Conservation (phyloP, 1,140 invertebrate genomes). For the Drosophila tsacasi region DNA sequence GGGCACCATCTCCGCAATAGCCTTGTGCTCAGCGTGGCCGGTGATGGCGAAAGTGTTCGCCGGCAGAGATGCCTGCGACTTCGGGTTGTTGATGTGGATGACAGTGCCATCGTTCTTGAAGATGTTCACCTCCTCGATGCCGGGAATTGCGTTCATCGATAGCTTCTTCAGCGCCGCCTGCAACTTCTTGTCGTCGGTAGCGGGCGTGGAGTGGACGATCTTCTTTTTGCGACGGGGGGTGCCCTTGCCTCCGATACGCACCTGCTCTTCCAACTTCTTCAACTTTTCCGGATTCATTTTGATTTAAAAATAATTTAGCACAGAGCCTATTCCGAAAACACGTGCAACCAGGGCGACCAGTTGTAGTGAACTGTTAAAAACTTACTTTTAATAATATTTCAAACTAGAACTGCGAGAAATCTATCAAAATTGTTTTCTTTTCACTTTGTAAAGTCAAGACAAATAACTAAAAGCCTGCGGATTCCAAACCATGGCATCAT, state of each 20-base stretch:
- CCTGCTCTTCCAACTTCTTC: constrained; percentile 92
- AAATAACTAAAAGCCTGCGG: neutral
- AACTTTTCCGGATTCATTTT: constrained; percentile 95
- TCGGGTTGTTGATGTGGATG: constrained; percentile 99
- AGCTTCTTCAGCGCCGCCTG: constrained; percentile 97
- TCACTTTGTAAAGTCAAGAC: neutral
- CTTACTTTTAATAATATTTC: too few species aligned
- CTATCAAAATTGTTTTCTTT: neutral
- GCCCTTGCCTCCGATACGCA: constrained; percentile 97
- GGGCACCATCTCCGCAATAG: constrained; percentile 95
- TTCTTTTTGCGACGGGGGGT: constrained; percentile 99
- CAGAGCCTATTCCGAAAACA: constrained; percentile 77
- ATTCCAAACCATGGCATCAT: too few species aligned
- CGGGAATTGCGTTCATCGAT: constrained; percentile 96
- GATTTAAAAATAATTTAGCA: constrained; percentile 75
- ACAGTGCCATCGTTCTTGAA: constrained; percentile 98
- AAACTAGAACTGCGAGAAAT: neutral
- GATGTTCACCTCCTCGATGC: constrained; percentile 99
- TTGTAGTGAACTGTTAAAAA: constrained; percentile 72
- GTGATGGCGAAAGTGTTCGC: constrained; percentile 98
- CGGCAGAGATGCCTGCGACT: constrained; percentile 97
- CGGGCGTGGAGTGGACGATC: constrained; percentile 97
- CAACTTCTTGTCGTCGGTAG: constrained; percentile 98
- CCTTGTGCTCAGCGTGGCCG: constrained; percentile 97
- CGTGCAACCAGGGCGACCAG: constrained; percentile 60